Percentiles rank a stretch among this genome's conserved stretches.
These are phyloP conservation scores for Beris morrisii DNA, from an alignment of 2,888 invertebrate species.

Conservation along the genomic window DNA sequence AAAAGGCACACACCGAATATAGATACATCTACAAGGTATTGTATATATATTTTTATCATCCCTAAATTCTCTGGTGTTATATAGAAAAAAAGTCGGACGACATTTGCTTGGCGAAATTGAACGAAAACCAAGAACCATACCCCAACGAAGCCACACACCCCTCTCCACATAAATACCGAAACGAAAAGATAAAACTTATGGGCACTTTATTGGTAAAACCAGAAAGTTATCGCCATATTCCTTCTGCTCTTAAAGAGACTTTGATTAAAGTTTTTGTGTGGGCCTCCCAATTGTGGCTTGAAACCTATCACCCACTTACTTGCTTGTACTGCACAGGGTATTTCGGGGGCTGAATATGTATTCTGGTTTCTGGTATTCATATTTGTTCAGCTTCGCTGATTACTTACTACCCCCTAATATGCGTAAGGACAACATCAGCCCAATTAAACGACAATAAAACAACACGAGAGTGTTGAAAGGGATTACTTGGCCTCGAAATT, in stretches of 20 bases:
- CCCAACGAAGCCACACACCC: conserved; percentile 12
- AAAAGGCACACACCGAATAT: neutral
- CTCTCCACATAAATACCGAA: conserved; percentile 13
- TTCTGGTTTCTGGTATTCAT: conserved; percentile 3
- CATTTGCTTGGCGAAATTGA: conserved; percentile 35
- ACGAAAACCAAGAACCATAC: conserved; percentile 18
- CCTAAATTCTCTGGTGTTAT: conserved; percentile 42
- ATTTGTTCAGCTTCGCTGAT: conserved; percentile 28
- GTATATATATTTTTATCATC: conserved; percentile 47
- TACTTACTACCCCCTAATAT: conserved; percentile 15
- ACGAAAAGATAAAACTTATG: conserved; percentile 28
- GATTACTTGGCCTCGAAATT: conserved; percentile 15
- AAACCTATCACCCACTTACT: neutral
- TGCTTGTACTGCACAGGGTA: neutral
- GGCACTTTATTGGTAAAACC: conserved; percentile 26
- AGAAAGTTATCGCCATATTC: conserved; percentile 22
- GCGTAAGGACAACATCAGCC: conserved; percentile 20
- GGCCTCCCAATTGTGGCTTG: neutral
- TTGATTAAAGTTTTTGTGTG: conserved; percentile 31
- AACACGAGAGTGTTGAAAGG: conserved; percentile 34
- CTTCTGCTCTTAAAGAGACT: conserved; percentile 28
- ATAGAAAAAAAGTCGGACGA: neutral
- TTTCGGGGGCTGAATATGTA: neutral
- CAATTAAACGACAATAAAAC: conserved; percentile 36
- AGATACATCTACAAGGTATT: conserved; percentile 1